These are phyloP conservation scores for Aldabrachelys gigantea DNA, from an alignment of 2,113 vertebrate species.

Conservation along the genomic window DNA sequence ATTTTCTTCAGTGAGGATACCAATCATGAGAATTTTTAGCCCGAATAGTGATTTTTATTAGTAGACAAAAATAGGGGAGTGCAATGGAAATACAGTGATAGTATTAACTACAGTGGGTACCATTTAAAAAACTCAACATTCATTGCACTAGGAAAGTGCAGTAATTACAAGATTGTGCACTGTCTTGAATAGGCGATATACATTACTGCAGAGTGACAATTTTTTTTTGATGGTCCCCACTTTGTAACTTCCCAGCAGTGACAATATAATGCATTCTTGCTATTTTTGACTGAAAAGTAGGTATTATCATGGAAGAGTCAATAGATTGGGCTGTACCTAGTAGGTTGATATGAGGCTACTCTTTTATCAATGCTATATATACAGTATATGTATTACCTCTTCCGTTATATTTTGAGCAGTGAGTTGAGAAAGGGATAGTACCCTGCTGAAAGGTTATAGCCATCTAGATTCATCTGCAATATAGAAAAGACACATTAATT, in stretches of 20 bases:
- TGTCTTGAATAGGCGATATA: neutral
- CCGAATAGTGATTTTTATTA: neutral
- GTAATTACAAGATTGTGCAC: neutral
- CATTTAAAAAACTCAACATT: neutral
- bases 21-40: neutral
- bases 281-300: neutral
- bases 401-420: constrained; percentile 17
- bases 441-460: constrained; percentile 32
- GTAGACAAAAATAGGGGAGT: neutral
- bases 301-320: neutral
- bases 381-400: constrained; percentile 38
- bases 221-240: constrained; percentile 11
- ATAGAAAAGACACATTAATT: constrained; percentile 35
- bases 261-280: neutral
- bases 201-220: neutral
- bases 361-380: neutral
- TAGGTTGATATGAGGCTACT: constrained; percentile 31
- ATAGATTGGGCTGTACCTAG: neutral
- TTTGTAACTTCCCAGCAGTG: constrained; percentile 35
- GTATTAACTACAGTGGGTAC: neutral
- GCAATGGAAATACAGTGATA: neutral
- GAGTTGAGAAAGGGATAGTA: constrained; percentile 24
- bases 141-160: accelerated
- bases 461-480: neutral
- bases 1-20: neutral